Conservation (phyloP, 1,140 invertebrate genomes). For the Tetramorium alpestre region DNA sequence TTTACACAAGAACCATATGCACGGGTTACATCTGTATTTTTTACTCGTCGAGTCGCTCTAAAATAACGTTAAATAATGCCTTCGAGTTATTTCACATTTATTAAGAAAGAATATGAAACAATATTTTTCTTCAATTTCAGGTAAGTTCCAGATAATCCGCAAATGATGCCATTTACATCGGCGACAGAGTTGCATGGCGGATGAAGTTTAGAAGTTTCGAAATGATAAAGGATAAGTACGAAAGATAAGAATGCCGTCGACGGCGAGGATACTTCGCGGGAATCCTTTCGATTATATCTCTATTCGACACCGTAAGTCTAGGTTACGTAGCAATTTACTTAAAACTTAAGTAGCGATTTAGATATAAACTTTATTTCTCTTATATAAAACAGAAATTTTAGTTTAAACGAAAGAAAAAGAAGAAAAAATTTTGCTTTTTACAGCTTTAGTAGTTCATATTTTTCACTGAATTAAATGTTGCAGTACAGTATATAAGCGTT, state of each 20-base stretch:
- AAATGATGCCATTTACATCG: conserved; percentile 48
- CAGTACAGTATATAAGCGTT: neutral
- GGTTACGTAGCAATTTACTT: conserved; percentile 47
- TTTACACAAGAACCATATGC: neutral
- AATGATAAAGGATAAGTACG: conserved; percentile 55
- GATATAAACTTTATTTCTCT: conserved; percentile 16
- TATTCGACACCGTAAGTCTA: conserved; percentile 51
- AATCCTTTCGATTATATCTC: conserved; percentile 40
- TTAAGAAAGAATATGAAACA: neutral
- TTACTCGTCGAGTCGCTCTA: neutral
- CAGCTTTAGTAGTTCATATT: conserved; percentile 6
- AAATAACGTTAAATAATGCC: neutral
- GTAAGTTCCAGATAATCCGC: conserved; percentile 43
- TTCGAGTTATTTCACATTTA: neutral
- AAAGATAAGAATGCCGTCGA: conserved; percentile 55
- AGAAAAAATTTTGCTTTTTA: neutral
- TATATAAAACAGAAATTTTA: conserved; percentile 23
- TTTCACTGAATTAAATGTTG: neutral
- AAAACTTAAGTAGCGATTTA: conserved; percentile 34
- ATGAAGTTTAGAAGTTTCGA: conserved; percentile 35
- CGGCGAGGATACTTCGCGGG: conserved; percentile 14
- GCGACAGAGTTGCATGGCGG: conserved; percentile 26
- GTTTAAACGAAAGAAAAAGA: neutral
- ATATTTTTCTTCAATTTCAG: conserved; percentile 53
- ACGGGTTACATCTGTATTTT: neutral